Conservation (phyloP, 2,113 vertebrate species). For the Barnardius zonarius region DNA sequence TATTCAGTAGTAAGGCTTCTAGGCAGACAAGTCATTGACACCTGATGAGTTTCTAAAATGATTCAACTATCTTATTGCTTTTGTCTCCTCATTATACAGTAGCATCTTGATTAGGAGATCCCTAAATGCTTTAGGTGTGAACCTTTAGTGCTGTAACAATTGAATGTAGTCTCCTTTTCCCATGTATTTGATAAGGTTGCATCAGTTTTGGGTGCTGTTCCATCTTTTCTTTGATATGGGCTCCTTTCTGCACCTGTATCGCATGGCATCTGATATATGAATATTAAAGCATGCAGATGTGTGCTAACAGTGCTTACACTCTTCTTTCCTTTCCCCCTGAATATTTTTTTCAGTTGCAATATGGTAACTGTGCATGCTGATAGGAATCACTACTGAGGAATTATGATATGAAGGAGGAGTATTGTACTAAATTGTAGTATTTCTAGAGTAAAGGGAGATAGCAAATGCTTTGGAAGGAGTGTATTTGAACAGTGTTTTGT, state of each 20-base stretch:
- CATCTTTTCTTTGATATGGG: background rate
- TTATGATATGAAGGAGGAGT: background rate
- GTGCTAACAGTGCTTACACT: background rate
- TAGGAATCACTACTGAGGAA: background rate
- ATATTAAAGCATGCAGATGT: background rate
- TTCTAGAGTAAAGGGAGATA: background rate
- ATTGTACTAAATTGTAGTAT: background rate
- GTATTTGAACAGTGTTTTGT: background rate
- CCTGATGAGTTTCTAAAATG: background rate
- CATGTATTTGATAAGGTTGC: background rate
- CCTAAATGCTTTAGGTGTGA: background rate
- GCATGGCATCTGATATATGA: background rate
- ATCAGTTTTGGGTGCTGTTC: background rate
- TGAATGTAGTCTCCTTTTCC: background rate
- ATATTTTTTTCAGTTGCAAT: background rate
- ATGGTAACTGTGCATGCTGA: background rate
- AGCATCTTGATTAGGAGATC: background rate
- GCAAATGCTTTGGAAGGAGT: background rate
- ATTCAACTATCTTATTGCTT: background rate
- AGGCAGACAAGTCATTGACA: background rate
- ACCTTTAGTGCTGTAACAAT: background rate
- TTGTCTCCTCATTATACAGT: background rate
- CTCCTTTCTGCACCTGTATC: background rate
- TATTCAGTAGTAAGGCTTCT: background rate
- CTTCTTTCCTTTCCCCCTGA: background rate